phyloP scores from a whole-genome alignment of 2,113 vertebrate species.

The Brevimyrus niger region DNA sequence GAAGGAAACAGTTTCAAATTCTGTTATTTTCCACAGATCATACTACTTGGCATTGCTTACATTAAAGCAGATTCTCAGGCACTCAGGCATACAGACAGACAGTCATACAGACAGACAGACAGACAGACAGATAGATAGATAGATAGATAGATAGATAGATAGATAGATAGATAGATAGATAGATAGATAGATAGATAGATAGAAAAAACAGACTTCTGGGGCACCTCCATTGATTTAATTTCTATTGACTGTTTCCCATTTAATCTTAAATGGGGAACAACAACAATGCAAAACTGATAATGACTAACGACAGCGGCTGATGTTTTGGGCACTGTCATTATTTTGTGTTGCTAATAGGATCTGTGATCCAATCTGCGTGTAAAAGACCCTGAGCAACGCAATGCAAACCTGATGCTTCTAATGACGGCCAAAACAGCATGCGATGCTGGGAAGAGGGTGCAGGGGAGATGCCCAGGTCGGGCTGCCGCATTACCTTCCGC shows the following conservation, averaged over 20 bases:
- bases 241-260: too few species aligned
- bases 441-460: neutral
- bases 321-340: neutral
- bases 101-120: too few species aligned
- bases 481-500: constrained; percentile 76
- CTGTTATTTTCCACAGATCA: neutral
- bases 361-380: neutral
- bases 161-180: too few species aligned
- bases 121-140: too few species aligned
- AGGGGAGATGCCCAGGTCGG: neutral
- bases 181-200: too few species aligned
- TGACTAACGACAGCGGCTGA: too few species aligned
- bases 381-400: neutral
- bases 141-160: too few species aligned
- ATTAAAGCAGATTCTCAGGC: neutral
- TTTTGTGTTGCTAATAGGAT: neutral
- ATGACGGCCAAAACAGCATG: neutral
- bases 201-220: neutral
- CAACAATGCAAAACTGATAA: neutral
- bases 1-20: neutral
- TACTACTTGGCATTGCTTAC: neutral
- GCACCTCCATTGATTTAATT: neutral
- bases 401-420: neutral
- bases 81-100: too few species aligned
- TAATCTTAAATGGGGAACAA: neutral